These are phyloP conservation scores for Thymallus thymallus DNA, from an alignment of 2,113 vertebrate genomes.

Conservation along the genomic window DNA sequence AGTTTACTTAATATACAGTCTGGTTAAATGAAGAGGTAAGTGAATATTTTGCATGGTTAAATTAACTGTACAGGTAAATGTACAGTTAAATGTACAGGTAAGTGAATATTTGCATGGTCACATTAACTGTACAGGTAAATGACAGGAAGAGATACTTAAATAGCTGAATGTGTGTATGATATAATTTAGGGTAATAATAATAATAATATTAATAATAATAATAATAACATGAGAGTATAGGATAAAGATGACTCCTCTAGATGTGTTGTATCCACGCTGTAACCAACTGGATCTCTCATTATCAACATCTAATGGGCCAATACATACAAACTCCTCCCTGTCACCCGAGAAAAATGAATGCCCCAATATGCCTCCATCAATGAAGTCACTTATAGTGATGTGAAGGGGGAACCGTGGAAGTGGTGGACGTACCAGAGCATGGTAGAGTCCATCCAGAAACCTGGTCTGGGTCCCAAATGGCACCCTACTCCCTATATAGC, in stretches of 20 bases:
- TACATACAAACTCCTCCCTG: conserved; percentile 20
- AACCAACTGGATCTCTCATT: conserved; percentile 29
- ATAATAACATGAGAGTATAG: too few species aligned
- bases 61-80: too few species aligned
- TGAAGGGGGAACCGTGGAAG: not conserved
- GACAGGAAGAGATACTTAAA: too few species aligned
- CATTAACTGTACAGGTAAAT: too few species aligned
- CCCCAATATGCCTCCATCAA: not conserved
- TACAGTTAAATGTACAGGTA: too few species aligned
- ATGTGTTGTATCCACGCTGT: conserved; percentile 25
- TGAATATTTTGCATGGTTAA: too few species aligned
- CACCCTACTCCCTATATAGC: not conserved
- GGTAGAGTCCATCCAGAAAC: not conserved
- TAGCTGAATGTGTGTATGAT: too few species aligned
- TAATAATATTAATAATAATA: too few species aligned
- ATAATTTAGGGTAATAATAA: too few species aligned
- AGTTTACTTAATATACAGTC: too few species aligned
- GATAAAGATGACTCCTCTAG: conserved; percentile 26
- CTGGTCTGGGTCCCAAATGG: not conserved
- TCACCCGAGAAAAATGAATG: conserved; percentile 18
- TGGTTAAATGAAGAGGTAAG: too few species aligned
- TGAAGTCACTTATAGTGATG: not conserved
- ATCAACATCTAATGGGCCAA: conserved; percentile 31
- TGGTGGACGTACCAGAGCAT: conserved; percentile 1
- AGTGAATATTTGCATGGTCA: too few species aligned